phyloP scores from a whole-genome alignment of 2,113 vertebrate species.

The Stomatorhinus ivindoensis region DNA sequence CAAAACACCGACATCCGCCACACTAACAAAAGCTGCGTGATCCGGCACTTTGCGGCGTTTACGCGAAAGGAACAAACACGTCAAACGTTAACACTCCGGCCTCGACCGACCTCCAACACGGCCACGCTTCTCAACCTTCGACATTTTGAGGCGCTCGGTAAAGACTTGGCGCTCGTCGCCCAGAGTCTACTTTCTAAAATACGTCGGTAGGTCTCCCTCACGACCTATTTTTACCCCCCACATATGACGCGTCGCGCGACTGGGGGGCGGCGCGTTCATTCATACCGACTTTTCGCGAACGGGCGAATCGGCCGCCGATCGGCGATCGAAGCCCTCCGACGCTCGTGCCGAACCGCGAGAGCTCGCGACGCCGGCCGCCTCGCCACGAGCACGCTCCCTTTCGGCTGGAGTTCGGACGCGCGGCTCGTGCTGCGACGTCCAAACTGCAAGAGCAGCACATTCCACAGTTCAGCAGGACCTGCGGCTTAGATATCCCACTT shows the following conservation, averaged over 20 bases:
- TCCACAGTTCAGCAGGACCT: not conserved
- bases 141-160: not conserved
- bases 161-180: not conserved
- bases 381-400: not conserved
- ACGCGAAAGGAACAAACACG: not conserved
- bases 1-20: not conserved
- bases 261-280: not conserved
- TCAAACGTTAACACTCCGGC: not conserved
- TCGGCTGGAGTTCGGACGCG: not conserved
- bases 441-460: slow-evolving; percentile 8
- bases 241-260: slow-evolving; percentile 28
- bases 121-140: not conserved
- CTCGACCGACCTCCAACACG: not conserved
- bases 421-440: not conserved
- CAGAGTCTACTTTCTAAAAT: slow-evolving; percentile 7
- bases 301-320: not conserved
- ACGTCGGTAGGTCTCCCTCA: not conserved
- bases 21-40: not conserved
- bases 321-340: not conserved
- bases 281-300: not conserved
- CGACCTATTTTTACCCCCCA: slow-evolving; percentile 33
- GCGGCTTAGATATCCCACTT: not conserved
- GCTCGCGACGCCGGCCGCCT: not conserved
- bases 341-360: not conserved
- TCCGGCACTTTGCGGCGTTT: not conserved